phyloP scores from a whole-genome alignment of 2,113 vertebrate genomes.

The Electrona antarctica region DNA sequence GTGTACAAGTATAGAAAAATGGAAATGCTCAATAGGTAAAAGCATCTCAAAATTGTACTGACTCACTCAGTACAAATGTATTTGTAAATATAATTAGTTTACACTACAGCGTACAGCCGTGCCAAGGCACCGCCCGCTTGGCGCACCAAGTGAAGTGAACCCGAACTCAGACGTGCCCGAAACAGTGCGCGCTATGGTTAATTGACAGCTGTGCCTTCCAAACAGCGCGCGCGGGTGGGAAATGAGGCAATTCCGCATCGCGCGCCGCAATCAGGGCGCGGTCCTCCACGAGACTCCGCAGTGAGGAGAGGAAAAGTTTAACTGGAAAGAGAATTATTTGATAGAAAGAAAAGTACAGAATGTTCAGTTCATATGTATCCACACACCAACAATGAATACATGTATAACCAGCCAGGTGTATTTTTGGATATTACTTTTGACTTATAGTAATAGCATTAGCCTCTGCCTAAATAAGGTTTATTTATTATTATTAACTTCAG shows the following conservation, averaged over 20 bases:
- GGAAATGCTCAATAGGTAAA: no score
- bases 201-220: conserved; percentile 34
- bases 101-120: no score
- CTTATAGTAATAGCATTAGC: no score
- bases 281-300: conserved; percentile 30
- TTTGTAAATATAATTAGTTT: no score
- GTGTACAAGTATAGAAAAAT: no score
- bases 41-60: no score
- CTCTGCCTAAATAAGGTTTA: no score
- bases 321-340: background rate
- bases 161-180: rapidly evolving
- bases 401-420: no score
- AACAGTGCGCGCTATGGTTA: conserved; percentile 21
- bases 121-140: background rate
- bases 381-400: no score
- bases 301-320: background rate
- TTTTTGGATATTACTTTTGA: no score
- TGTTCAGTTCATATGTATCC: background rate
- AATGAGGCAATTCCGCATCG: background rate
- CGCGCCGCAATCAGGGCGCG: conserved; percentile 55
- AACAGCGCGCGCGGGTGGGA: background rate
- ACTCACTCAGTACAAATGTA: no score
- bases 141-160: background rate
- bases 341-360: background rate
- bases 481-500: no score